Conservation (phyloP, 1,140 invertebrate species). For the Diorhabda sublineata region DNA sequence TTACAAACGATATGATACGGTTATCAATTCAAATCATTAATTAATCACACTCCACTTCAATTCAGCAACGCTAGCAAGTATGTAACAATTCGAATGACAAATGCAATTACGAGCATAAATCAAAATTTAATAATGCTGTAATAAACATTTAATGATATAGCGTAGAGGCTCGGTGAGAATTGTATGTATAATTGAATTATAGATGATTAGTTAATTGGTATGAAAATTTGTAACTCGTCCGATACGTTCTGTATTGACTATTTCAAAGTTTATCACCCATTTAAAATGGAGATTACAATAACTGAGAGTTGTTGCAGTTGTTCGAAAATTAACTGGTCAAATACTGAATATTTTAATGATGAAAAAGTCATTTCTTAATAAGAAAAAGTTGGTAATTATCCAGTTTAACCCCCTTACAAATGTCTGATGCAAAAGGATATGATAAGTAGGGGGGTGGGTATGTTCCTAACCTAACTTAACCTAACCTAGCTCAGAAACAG, state of each 20-base stretch:
- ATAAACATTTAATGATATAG: slow-evolving; percentile 30
- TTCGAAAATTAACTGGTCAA: too few species aligned
- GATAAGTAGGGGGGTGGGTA: too few species aligned
- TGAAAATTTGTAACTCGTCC: background rate
- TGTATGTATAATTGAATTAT: slow-evolving; percentile 9
- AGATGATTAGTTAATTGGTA: background rate
- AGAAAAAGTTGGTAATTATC: too few species aligned
- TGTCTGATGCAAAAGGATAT: too few species aligned
- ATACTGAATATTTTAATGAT: too few species aligned
- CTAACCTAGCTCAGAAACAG: too few species aligned
- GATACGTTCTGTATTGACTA: background rate
- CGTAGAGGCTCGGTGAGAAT: slow-evolving; percentile 4
- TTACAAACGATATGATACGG: slow-evolving; percentile 12
- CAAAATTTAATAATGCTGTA: slow-evolving; percentile 37
- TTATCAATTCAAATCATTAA: slow-evolving; percentile 36
- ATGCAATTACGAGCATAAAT: slow-evolving; percentile 40
- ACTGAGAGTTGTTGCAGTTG: too few species aligned
- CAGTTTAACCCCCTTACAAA: too few species aligned
- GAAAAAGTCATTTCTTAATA: too few species aligned
- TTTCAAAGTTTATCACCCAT: too few species aligned
- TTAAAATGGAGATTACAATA: too few species aligned
- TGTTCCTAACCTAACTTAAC: too few species aligned
- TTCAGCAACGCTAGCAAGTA: slow-evolving; percentile 37
- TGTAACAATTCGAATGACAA: slow-evolving; percentile 43
- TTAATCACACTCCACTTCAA: slow-evolving; percentile 38